Evolutionary conservation across 2,113 vertebrate species (phyloP), one percentile per base, ranked within the genome.

Genomic region (Micronycteris hirsuta): DNA sequence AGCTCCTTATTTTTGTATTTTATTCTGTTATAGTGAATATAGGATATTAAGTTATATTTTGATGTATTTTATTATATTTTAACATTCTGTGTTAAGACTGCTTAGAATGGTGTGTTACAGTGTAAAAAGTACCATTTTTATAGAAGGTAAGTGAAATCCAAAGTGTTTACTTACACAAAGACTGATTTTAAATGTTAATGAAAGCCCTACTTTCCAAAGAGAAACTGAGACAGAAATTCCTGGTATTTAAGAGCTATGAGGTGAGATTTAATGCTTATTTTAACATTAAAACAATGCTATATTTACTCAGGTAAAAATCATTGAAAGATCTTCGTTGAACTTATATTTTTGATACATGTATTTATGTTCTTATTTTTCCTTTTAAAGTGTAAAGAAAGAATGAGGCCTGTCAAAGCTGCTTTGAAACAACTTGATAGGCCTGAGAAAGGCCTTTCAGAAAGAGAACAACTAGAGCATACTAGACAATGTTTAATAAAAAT

Each of bases 401-500:
- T 99, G 99, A 99, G 99, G 56, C 99, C 99, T 6, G 99, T 99
- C 36, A 99, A 99, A 97, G 99, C 99, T 63, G 99, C 99, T 26
- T 97, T 99, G 96, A 99, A 99, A 97, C 99, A 99, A 95, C 98
- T 99, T 97, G 99, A 99, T 98, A 96, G 99, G 84, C 99, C 99
- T 41, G 99, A 99, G 98, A 99, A 99, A 93, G 99, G 99, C 33
- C 99, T 99, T 96, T 99, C 99, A 12, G 99, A 99, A 98, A 99
- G 99, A 20, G 99, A 99, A 93, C 99, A 99, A 97, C 99, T 99
- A 6, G 99, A 99, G 38, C 99, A 99, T 91, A 99, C 99, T 1
- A 98, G 99, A 16, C 99, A 99, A 84, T 99, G 99, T 93, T 98
- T 99, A 86, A 99, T 99, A 90, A 99, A 99, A 98, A 99, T 99